A percentile compares a stretch with the other conserved stretches of the same genome.
phyloP scores from a whole-genome alignment of 2,113 vertebrate genomes.

The Entomyzon cyanotis region DNA sequence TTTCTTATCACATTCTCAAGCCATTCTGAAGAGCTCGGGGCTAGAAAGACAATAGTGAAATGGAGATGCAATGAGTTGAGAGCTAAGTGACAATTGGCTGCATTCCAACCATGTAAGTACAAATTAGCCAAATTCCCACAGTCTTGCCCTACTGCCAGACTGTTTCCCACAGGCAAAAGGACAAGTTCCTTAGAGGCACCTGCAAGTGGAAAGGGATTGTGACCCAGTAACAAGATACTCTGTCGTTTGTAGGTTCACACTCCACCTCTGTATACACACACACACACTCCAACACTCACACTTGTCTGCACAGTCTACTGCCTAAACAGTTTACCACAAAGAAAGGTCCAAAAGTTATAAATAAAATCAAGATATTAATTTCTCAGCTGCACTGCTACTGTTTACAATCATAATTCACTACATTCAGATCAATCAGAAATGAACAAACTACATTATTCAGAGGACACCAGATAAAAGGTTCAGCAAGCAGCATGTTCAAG shows the following conservation, averaged over 20 bases:
- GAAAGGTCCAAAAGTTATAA: not conserved
- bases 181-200: not conserved
- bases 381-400: not conserved
- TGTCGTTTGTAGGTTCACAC: not conserved
- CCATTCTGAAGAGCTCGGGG: not conserved
- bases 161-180: constrained; percentile 29
- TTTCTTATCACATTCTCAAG: not conserved
- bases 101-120: not conserved
- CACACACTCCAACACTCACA: not conserved
- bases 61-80: not conserved
- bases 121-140: constrained; percentile 38
- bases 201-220: not conserved
- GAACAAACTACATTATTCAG: not conserved
- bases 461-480: not conserved
- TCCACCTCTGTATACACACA: not conserved
- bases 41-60: not conserved
- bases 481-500: not conserved
- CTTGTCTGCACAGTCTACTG: not conserved
- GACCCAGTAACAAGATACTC: not conserved
- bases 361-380: not conserved
- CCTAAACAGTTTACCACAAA: not conserved
- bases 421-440: not conserved
- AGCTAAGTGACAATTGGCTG: constrained; percentile 18
- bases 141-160: not conserved
- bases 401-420: not conserved